Evolutionary conservation across 2,797 vertebrate species (phyloP).

Genomic region (Parauchenoglanis ngamensis): DNA sequence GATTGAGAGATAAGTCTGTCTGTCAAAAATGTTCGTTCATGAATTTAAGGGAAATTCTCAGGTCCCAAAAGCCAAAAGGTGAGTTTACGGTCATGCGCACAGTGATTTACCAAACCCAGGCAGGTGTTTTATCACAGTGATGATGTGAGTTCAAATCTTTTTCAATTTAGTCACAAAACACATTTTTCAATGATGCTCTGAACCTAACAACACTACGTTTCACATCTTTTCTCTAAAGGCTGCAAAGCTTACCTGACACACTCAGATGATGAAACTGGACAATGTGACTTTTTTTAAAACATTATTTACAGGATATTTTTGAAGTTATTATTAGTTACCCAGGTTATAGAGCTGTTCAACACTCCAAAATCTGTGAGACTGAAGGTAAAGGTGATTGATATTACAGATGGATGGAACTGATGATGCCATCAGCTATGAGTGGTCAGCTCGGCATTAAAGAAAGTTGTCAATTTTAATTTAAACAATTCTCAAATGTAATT

Average conservation of each 20-base stretch:
- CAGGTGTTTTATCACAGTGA: background rate
- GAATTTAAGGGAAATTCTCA: slow-evolving; percentile 16
- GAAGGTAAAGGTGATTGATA: background rate
- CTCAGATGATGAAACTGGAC: background rate
- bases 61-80: slow-evolving; percentile 17
- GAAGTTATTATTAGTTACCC: background rate
- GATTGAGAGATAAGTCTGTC: slow-evolving; percentile 23
- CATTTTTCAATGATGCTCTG: background rate
- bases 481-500: background rate
- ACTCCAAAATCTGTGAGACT: background rate
- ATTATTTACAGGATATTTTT: background rate
- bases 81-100: background rate
- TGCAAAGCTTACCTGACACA: background rate
- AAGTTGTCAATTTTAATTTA: background rate
- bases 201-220: background rate
- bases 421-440: background rate
- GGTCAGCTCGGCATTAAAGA: background rate
- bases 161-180: slow-evolving; percentile 31
- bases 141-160: slow-evolving; percentile 15
- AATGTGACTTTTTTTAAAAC: background rate
- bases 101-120: slow-evolving; percentile 9
- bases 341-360: background rate
- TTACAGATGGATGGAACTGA: background rate
- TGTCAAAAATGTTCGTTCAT: slow-evolving; percentile 47
- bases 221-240: background rate